These are phyloP conservation scores for Falcunculus frontatus DNA, from an alignment of 2,113 vertebrate genomes.

Conservation along the genomic window DNA sequence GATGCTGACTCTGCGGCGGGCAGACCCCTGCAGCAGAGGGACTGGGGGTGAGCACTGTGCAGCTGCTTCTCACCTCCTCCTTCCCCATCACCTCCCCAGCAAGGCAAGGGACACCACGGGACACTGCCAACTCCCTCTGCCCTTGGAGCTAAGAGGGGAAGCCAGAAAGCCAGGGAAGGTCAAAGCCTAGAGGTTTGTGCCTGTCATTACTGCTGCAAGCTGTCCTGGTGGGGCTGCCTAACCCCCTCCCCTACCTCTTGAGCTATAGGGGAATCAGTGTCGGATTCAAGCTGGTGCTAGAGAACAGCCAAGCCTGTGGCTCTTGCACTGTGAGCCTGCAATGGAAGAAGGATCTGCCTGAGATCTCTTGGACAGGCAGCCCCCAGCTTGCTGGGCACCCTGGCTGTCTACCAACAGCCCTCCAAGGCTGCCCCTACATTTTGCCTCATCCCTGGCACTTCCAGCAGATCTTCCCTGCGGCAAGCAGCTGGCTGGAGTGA, in stretches of 20 bases:
- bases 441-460: neutral
- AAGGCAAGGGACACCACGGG: neutral
- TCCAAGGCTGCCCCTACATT: fast-evolving
- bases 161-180: neutral
- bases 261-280: neutral
- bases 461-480: neutral
- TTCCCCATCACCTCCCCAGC: neutral
- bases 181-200: neutral
- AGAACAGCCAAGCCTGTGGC: neutral
- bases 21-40: slow-evolving; percentile 44
- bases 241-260: neutral
- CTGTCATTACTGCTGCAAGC: neutral
- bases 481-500: neutral
- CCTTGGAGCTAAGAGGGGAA: neutral
- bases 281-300: neutral
- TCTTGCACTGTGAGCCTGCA: neutral
- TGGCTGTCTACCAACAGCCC: neutral
- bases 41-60: neutral
- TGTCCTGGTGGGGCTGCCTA: neutral
- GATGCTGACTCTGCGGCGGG: slow-evolving; percentile 76
- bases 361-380: neutral
- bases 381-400: neutral
- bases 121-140: neutral
- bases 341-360: neutral
- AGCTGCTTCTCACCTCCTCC: neutral